Evolutionary conservation across 92 coral and sea anemone genomes (phyloP).

Genomic region (Zoanthus solanderi): DNA sequence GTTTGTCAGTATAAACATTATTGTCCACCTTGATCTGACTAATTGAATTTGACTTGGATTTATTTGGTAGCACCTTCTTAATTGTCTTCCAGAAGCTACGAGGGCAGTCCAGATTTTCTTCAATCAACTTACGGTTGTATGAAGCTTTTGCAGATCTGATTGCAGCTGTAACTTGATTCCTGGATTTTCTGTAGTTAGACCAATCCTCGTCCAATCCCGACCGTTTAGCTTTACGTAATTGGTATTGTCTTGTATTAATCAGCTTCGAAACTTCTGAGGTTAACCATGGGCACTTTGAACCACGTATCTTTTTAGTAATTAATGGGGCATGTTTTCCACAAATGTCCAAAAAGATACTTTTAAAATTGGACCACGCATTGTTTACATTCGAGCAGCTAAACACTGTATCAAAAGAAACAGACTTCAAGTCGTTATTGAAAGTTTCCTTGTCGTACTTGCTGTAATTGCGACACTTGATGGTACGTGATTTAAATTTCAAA

Average conservation of each 20-base stretch:
- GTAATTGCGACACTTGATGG: slow-evolving; percentile 53
- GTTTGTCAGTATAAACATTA: too few relatives aligned
- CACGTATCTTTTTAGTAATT: slow-evolving; percentile 2
- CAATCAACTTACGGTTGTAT: too few relatives aligned
- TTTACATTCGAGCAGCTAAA: slow-evolving; percentile 31
- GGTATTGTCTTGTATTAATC: not conserved
- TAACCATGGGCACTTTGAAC: too few relatives aligned
- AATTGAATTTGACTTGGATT: too few relatives aligned
- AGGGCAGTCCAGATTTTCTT: not conserved
- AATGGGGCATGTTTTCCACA: slow-evolving; percentile 59
- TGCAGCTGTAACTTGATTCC: slow-evolving; percentile 1
- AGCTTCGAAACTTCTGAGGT: too few relatives aligned
- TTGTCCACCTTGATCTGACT: too few relatives aligned
- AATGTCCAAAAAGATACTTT: slow-evolving; percentile 46
- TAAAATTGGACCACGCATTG: slow-evolving; percentile 52
- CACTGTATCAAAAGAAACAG: slow-evolving; percentile 42
- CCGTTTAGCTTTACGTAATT: slow-evolving; percentile 13
- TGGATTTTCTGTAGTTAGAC: not conserved
- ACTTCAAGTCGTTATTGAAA: slow-evolving; percentile 54
- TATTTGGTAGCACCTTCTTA: too few relatives aligned
- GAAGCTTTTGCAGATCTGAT: too few relatives aligned
- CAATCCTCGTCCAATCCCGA: slow-evolving; percentile 14
- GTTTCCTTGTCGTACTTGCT: slow-evolving; percentile 30
- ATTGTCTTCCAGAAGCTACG: not conserved
- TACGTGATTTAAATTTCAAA: slow-evolving; percentile 26